phyloP scores from a whole-genome alignment of 2,888 invertebrate species.

The Bombylius major region DNA sequence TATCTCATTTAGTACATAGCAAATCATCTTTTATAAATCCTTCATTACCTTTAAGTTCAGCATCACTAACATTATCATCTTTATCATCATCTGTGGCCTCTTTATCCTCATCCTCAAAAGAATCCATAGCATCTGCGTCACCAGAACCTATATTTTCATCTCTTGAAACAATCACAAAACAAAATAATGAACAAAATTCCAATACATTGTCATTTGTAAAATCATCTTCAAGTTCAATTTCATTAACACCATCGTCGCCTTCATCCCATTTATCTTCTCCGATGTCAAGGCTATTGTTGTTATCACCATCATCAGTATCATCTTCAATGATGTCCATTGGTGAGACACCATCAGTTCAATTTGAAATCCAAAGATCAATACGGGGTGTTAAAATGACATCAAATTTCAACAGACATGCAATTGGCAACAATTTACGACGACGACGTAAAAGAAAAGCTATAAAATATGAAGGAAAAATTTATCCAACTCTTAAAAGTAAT shows the following conservation, averaged over 20 bases:
- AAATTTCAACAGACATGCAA: conserved; percentile 11
- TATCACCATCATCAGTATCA: background rate
- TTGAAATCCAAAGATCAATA: too few relatives aligned
- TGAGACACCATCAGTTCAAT: too few relatives aligned
- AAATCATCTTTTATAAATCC: conserved; percentile 9
- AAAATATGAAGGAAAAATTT: conserved; percentile 2
- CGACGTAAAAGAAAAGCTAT: conserved; percentile 11
- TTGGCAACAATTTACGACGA: background rate
- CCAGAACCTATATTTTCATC: too few relatives aligned
- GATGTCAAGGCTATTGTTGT: background rate
- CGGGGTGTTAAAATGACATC: background rate
- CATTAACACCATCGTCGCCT: background rate
- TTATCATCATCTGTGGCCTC: background rate
- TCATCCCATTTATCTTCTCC: conserved; percentile 1
- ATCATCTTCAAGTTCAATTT: background rate
- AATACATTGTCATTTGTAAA: background rate
- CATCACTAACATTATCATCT: conserved; percentile 6
- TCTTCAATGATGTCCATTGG: too few relatives aligned
- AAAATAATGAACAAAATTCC: too few relatives aligned
- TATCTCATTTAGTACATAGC: conserved; percentile 15
- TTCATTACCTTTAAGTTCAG: conserved; percentile 6
- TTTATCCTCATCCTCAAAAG: too few relatives aligned
- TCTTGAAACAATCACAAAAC: too few relatives aligned
- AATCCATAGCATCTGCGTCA: too few relatives aligned
- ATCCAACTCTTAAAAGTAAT: conserved; percentile 1